Evolutionary conservation across 30 jellyfish, hydroid and myxozoan genomes (phyloP), one percentile per base, ranked within the genome.

Genomic region (Catostylus mosaicus): DNA sequence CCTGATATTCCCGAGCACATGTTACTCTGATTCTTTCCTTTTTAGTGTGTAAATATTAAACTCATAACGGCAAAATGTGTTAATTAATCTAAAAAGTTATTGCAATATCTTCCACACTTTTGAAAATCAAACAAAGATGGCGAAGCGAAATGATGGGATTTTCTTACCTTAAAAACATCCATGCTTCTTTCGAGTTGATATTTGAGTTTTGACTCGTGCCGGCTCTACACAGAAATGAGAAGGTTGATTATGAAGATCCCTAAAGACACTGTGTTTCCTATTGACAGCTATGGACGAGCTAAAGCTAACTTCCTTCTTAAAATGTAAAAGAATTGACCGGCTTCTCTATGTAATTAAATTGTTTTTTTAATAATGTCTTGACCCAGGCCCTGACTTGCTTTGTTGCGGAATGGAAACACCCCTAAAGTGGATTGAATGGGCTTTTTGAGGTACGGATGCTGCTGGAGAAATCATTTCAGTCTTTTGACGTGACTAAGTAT

Each of bases 241-340:
- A 37, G 61, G 54, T 23, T 75, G 16, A 54, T 75, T 31, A 47
- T 33, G 72, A 73, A 5, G 35, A 48, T 54, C 75, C 76, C 76
- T 51, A 52, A 27, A 31, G 33, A 57, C 76, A 29, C 63, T 34
- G 29, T 20, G 75, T 6, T 37, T 40, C 65, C 56, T 16, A 23
- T 80, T 67, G 61, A 47, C 31, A 30, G 67, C 60, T 59, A 81
- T 33, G 91, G 23, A 24, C 32, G 64, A 56, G 20, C 61, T 67
- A 65, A 67, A 59, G 38, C 80, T 46, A 59, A 68, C 84, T 81
- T 81, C 91, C 91, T 81, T 81, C 81, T 81, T 81, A 81, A 81
- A 81, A 46, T 30, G 81, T 67, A 73, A 81, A 65, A 73, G 81
- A 81, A 81, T 46, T 68, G 81, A 68, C 91, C 91, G 91, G 91